Evolutionary conservation across 2,797 vertebrate species (phyloP), one percentile per base, ranked within the genome.

Genomic region (Tauraco hartlaubi): DNA sequence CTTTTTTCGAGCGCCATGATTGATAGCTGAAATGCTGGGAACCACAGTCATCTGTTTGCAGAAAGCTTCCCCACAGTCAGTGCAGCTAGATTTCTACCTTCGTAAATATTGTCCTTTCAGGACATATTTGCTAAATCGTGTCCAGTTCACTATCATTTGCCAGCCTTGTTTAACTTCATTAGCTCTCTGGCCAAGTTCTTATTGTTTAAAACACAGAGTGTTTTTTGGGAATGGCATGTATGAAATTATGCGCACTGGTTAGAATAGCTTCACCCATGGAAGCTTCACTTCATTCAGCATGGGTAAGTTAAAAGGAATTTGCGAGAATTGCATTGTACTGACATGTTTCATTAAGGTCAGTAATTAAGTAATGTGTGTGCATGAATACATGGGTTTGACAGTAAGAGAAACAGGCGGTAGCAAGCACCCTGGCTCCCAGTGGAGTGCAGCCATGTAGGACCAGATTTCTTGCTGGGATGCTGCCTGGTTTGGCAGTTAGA

Each of bases 81-180:
- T 1, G 4, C 39, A 92, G 43, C 31, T 90, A 92, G 54, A 90
- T 84, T 79, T 92, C 62, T 92, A 54, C 68, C 72, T 64, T 75
- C 69, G 69, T 81, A 92, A 95, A 94, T 94, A 88, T 48, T 92
- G 73, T 83, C 33, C 58, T 92, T 98, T 84, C 73, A 94, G 58
- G 76, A 91, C 54, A 28, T 67, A 83, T 84, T 96, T 96, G 76
- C 94, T 89, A 92, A 86, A 91, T 95, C 76, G 75, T 52, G 49
- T 82, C 84, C 92, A 95, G 71, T 62, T 90, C 85, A 69, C 83
- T 93, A 83, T 92, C 88, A 89, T 96, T 97, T 97, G 77, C 52
- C 67, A 84, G 37, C 41, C 44, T 28, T 35, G 4, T 82, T 95
- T 91, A 88, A 84, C 54, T 94, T 96, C 77, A 73, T 88, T 79